A percentile compares a stretch with the other conserved stretches of the same genome.
These are phyloP conservation scores for Eupithecia pulchellata DNA, from an alignment of 2,888 invertebrate species.

Conservation along the genomic window DNA sequence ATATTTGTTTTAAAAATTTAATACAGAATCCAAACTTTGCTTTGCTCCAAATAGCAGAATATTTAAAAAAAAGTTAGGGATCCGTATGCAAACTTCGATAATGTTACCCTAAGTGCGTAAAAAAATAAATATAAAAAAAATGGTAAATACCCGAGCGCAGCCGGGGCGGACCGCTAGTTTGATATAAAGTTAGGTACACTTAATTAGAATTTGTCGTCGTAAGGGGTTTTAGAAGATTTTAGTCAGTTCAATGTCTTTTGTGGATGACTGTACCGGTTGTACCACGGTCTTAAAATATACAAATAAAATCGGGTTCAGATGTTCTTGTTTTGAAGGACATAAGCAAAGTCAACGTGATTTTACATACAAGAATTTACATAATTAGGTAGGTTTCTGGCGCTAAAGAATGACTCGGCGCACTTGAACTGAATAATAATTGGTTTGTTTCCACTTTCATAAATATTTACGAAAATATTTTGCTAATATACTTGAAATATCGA, in stretches of 20 bases:
- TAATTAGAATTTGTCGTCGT: no score
- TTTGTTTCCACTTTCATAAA: conserved; percentile 1
- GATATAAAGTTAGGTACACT: no score
- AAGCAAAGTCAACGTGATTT: background rate
- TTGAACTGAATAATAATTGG: background rate
- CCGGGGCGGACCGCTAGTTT: no score
- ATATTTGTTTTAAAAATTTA: no score
- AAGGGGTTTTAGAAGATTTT: background rate
- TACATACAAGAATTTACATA: background rate
- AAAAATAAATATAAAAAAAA: no score
- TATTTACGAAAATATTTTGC: background rate
- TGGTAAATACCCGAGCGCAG: no score
- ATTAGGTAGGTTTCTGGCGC: background rate
- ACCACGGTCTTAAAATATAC: background rate
- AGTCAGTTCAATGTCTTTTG: background rate
- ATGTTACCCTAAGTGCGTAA: no score
- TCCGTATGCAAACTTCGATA: no score
- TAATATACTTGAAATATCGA: background rate
- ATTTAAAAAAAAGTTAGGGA: no score
- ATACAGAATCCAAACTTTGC: no score
- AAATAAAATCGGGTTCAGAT: background rate
- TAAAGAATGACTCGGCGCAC: background rate
- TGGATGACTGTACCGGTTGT: background rate
- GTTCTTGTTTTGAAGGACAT: background rate
- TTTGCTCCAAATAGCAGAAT: no score